phyloP scores from a whole-genome alignment of 2,113 vertebrate species.

The Aleadryas rufinucha region DNA sequence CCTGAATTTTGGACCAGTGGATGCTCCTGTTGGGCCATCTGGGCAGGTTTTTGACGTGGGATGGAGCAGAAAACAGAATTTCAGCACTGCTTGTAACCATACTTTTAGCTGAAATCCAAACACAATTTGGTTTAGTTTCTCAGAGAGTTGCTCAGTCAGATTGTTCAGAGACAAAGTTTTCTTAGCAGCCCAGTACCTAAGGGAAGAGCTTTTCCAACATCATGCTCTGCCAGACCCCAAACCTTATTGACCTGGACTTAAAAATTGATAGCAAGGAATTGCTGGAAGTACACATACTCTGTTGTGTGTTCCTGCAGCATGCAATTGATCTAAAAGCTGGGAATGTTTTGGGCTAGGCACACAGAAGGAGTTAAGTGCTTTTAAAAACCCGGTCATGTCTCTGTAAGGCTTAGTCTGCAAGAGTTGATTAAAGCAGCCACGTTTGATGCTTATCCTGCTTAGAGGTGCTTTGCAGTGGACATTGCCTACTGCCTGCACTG shows the following conservation, averaged over 20 bases:
- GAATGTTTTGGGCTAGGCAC: background rate
- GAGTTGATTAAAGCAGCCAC: background rate
- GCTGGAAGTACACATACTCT: background rate
- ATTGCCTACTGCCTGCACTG: background rate
- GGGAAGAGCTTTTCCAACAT: background rate
- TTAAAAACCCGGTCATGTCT: accelerated
- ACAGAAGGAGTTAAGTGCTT: background rate
- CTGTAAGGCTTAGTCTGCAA: background rate
- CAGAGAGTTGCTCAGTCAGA: background rate
- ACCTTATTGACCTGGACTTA: background rate
- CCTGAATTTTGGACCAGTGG: background rate
- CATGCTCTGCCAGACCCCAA: background rate
- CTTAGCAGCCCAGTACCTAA: background rate
- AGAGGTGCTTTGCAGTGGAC: background rate
- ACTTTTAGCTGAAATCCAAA: background rate
- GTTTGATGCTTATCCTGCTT: background rate
- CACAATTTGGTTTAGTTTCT: background rate
- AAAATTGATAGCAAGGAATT: background rate
- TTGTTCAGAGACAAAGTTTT: background rate
- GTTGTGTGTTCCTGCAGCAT: background rate
- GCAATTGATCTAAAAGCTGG: background rate
- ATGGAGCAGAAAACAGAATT: background rate
- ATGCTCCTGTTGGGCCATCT: accelerated
- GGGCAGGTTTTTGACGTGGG: background rate
- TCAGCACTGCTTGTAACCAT: background rate